Evolutionary conservation across 1,140 invertebrate genomes (phyloP).

Genomic region (Hestina assimilis): DNA sequence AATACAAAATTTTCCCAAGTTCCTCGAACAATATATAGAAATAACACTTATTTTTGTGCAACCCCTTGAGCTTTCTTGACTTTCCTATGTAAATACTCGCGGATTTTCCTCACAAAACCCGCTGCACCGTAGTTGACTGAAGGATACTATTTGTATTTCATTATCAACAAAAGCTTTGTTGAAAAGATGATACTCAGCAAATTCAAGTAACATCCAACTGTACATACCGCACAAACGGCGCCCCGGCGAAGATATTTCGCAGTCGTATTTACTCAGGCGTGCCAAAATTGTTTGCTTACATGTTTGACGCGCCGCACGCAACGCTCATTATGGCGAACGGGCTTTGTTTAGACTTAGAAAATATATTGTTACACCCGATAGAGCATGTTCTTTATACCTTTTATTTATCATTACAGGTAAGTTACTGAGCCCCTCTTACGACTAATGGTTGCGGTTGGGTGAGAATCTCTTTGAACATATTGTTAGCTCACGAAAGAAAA

Average conservation of each 20-base stretch:
- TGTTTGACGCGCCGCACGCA: slow-evolving; percentile 76
- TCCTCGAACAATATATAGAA: slow-evolving; percentile 28
- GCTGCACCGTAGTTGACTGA: slow-evolving; percentile 56
- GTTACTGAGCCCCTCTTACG: slow-evolving; percentile 49
- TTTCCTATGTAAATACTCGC: slow-evolving; percentile 45
- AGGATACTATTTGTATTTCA: slow-evolving; percentile 74
- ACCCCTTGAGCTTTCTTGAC: slow-evolving; percentile 32
- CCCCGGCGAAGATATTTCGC: slow-evolving; percentile 71
- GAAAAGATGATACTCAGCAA: slow-evolving; percentile 70
- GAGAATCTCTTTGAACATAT: slow-evolving; percentile 56
- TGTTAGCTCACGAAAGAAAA: slow-evolving; percentile 29
- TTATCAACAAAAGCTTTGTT: slow-evolving; percentile 72
- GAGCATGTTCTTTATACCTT: slow-evolving; percentile 67
- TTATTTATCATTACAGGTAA: slow-evolving; percentile 73
- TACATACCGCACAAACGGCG: slow-evolving; percentile 61
- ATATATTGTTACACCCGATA: slow-evolving; percentile 72
- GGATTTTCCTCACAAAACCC: slow-evolving; percentile 57
- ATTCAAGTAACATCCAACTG: slow-evolving; percentile 62
- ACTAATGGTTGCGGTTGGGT: slow-evolving; percentile 52
- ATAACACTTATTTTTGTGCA: slow-evolving; percentile 32
- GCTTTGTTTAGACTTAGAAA: slow-evolving; percentile 75
- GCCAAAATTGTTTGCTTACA: slow-evolving; percentile 77
- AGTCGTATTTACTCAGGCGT: slow-evolving; percentile 77
- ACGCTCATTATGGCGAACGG: slow-evolving; percentile 72
- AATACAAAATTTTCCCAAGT: slow-evolving; percentile 16